These are phyloP conservation scores for Cylloceria caligata DNA, from an alignment of 2,888 invertebrate genomes.

Conservation along the genomic window DNA sequence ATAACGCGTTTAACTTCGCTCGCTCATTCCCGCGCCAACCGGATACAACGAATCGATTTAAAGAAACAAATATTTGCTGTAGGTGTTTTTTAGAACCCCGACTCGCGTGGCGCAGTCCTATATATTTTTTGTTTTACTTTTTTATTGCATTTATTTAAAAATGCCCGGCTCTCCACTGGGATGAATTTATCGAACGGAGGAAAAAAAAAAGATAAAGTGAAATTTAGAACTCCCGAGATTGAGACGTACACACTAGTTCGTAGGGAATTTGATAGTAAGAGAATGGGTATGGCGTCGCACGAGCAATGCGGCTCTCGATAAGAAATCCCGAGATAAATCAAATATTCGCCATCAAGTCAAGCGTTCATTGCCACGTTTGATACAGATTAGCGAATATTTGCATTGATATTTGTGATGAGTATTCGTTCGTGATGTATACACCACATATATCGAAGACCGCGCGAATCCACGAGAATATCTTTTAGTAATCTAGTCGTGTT, in stretches of 20 bases:
- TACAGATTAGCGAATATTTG: conserved; percentile 22
- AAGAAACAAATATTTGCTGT: conserved; percentile 66
- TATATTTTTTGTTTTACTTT: conserved; percentile 22
- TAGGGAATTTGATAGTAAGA: conserved; percentile 48
- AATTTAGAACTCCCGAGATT: conserved; percentile 28
- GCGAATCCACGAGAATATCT: conserved; percentile 37
- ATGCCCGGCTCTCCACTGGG: conserved; percentile 25
- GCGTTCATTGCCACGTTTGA: conserved; percentile 15
- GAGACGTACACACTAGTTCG: conserved; percentile 33
- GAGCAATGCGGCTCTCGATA: conserved; percentile 29
- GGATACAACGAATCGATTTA: conserved; percentile 84
- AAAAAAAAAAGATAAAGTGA: conserved; percentile 20
- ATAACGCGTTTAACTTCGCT: conserved; percentile 70
- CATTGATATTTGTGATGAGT: conserved; percentile 25
- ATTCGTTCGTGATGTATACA: conserved; percentile 42
- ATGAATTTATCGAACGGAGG: conserved; percentile 26
- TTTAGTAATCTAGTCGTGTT: not conserved
- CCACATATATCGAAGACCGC: conserved; percentile 20
- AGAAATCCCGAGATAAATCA: conserved; percentile 23
- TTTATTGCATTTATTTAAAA: conserved; percentile 28
- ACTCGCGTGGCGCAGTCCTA: conserved; percentile 66
- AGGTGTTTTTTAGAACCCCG: conserved; percentile 62
- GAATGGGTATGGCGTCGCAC: conserved; percentile 7
- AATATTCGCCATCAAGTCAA: conserved; percentile 2
- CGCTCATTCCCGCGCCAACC: conserved; percentile 81